Base-by-base conservation (phyloP, 2,888 invertebrate species). In the Drosophila pegasa region DNA sequence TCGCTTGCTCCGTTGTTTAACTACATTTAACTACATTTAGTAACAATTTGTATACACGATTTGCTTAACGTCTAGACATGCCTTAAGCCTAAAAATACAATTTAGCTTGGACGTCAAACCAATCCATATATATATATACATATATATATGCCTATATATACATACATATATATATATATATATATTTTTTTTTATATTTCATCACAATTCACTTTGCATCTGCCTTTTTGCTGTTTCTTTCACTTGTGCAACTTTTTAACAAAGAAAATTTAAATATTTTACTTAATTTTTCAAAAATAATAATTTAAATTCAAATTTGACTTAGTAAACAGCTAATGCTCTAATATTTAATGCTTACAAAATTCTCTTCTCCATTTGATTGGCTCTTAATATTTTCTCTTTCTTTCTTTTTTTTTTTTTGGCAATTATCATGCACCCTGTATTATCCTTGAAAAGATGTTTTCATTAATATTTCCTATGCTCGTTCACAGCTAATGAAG, bases 141-240 rank as follows among this genome's bases (percentile, higher is more conserved):
- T n/a, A 18, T 43, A 25, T 2, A 12, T 12, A 40, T 14, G 12
- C 6, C 16, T 9, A 16, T 1, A 37, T 8, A 37, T 10, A 37
- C 10, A 29, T 37, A 40, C 6, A 37, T 27, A 27, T 6, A 2
- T 18, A 20, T 40, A 40, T 12, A 18, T 45, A 16, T 12, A 4
- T 25, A 4, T 50, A 35, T 33, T 14, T 33, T 20, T 9, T 50
- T 31, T 63, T 71, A 59, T 85, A 35, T 81, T 83, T 90, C 85
- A 91, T 90, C 91, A 91, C 90, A 92, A 90, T 91, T 91, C 91
- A 92, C 91, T 92, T 91, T 90, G 91, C 91, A 91, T 92, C 84
- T 90, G 84, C 89, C 71, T 37, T 75, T 37, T 20, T 18, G 47
- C 12, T 47, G 47, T 14, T 47, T 47, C 18, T 3, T 48, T 33